These are phyloP conservation scores for Drosophila recens DNA, from an alignment of 2,888 invertebrate genomes.

Conservation along the genomic window DNA sequence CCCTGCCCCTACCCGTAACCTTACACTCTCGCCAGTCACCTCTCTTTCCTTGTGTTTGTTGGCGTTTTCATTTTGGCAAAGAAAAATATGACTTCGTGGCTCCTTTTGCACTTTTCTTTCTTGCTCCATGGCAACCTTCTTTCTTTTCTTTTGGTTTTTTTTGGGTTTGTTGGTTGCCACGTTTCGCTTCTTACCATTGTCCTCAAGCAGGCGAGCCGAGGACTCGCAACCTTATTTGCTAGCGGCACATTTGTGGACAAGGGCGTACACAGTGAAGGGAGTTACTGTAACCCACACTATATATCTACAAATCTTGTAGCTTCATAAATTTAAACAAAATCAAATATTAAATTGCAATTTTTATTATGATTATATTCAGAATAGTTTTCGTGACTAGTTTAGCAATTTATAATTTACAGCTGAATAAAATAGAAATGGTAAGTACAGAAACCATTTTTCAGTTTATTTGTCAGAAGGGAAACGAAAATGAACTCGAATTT, in stretches of 20 bases:
- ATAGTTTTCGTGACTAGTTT: too few relatives aligned
- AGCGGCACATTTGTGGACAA: slow-evolving; percentile 45
- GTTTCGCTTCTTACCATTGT: slow-evolving; percentile 43
- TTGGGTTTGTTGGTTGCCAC: slow-evolving; percentile 33
- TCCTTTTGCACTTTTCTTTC: slow-evolving; percentile 36
- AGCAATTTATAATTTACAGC: too few relatives aligned
- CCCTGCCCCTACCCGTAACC: not conserved
- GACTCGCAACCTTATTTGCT: slow-evolving; percentile 67
- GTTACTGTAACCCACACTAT: not conserved
- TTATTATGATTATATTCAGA: not conserved
- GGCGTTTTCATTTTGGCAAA: slow-evolving; percentile 55
- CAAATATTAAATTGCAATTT: too few relatives aligned
- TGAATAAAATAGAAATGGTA: too few relatives aligned
- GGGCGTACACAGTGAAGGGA: not conserved
- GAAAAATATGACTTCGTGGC: slow-evolving; percentile 71
- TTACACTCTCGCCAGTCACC: not conserved
- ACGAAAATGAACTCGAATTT: too few relatives aligned
- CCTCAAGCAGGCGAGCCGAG: slow-evolving; percentile 47
- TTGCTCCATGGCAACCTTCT: slow-evolving; percentile 45
- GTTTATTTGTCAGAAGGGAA: too few relatives aligned
- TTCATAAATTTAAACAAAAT: not conserved
- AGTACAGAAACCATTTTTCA: too few relatives aligned
- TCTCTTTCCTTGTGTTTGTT: slow-evolving; percentile 35
- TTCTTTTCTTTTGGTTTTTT: slow-evolving; percentile 1
- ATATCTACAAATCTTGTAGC: not conserved